Conservation (phyloP, 1,140 invertebrate genomes). For the Dendroctonus valens region DNA sequence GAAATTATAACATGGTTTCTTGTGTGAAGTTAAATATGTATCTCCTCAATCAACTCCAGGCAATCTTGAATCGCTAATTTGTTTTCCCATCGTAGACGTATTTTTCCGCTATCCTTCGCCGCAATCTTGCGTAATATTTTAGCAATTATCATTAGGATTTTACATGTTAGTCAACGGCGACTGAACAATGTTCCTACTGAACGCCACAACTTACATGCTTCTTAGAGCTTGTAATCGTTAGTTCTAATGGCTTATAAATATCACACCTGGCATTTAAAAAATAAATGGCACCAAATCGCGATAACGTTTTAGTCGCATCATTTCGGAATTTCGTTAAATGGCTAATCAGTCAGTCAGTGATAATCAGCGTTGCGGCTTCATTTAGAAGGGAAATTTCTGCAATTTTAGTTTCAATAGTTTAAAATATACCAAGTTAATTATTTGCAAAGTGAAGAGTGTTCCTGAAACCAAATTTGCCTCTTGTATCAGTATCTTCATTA, state of each 20-base stretch:
- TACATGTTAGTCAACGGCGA: not conserved
- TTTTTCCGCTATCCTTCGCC: conserved; percentile 10
- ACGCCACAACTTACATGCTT: not conserved
- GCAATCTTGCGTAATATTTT: conserved; percentile 16
- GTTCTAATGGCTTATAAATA: not conserved
- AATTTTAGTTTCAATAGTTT: no score
- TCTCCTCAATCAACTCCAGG: conserved; percentile 8
- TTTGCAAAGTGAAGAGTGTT: no score
- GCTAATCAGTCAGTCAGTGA: no score
- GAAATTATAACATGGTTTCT: conserved; percentile 15
- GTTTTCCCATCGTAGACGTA: conserved; percentile 14
- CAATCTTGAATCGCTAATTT: conserved; percentile 19
- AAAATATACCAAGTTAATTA: no score
- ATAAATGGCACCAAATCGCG: not conserved
- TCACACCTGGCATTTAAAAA: not conserved
- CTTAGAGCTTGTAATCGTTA: not conserved
- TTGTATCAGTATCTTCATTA: no score
- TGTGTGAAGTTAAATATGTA: conserved; percentile 17
- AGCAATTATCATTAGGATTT: conserved; percentile 15
- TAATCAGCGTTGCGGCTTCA: no score
- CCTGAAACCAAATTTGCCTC: no score
- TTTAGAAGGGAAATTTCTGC: no score
- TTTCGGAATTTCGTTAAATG: no score
- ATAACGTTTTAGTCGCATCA: no score
- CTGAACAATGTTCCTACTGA: conserved; percentile 1